phyloP scores from a whole-genome alignment of 2,888 invertebrate species.

The Drosophila subquinaria region DNA sequence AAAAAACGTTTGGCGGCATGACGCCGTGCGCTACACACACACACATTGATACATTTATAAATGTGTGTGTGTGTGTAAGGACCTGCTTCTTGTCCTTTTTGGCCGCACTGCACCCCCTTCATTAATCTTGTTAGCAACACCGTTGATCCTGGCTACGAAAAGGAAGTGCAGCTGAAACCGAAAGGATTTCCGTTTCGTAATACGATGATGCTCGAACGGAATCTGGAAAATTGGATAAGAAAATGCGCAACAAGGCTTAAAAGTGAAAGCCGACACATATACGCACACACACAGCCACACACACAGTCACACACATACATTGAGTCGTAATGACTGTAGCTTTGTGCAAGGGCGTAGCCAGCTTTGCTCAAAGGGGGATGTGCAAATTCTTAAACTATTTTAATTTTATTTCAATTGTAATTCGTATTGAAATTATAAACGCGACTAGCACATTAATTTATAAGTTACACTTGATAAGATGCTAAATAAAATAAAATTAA shows the following conservation, averaged over 20 bases:
- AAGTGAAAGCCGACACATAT: constrained; percentile 72
- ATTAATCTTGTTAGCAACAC: constrained; percentile 76
- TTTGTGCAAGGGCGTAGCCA: not conserved
- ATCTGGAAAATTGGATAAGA: constrained; percentile 58
- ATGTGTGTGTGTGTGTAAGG: constrained; percentile 25
- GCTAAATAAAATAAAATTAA: too few species aligned
- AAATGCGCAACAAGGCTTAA: constrained; percentile 54
- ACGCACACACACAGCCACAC: not conserved
- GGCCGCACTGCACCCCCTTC: constrained; percentile 68
- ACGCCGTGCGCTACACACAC: constrained; percentile 28
- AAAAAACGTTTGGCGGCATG: constrained; percentile 63
- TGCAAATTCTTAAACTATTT: not conserved
- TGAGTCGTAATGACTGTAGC: not conserved
- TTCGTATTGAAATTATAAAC: too few species aligned
- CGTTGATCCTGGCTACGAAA: constrained; percentile 26
- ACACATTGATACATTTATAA: too few species aligned
- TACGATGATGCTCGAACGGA: constrained; percentile 59
- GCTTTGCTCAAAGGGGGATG: not conserved
- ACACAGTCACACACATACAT: not conserved
- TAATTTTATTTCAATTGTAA: too few species aligned
- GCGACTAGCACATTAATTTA: too few species aligned
- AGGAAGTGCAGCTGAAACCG: constrained; percentile 73
- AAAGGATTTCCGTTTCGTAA: constrained; percentile 83
- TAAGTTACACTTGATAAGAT: too few species aligned
- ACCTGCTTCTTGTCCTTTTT: constrained; percentile 61